A percentile compares a stretch with the other conserved stretches of the same genome.
phyloP scores from a whole-genome alignment of 2,888 invertebrate species.

The Plebejus argus region DNA sequence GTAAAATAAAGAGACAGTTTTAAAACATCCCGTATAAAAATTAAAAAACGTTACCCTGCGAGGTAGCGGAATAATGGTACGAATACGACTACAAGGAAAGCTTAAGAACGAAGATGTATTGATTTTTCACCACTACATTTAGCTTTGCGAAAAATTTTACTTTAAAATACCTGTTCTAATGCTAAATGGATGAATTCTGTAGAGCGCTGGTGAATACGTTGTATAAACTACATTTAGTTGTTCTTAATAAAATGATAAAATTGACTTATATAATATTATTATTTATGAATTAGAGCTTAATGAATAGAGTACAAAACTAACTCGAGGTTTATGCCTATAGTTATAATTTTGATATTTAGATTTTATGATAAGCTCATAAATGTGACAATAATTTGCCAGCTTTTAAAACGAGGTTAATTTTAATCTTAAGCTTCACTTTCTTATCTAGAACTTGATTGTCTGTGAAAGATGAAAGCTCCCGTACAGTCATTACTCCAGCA shows the following conservation, averaged over 20 bases:
- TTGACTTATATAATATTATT: neutral
- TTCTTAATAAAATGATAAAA: neutral
- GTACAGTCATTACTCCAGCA: slow-evolving; percentile 32
- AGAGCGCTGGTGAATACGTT: neutral
- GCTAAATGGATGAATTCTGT: slow-evolving; percentile 14
- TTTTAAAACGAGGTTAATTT: no score
- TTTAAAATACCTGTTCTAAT: slow-evolving; percentile 19
- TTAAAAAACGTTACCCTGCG: slow-evolving; percentile 40
- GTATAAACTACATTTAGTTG: neutral
- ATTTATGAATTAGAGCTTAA: neutral
- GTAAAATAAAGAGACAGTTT: neutral
- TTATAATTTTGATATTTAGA: no score
- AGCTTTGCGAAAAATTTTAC: slow-evolving; percentile 15
- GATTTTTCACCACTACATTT: slow-evolving; percentile 18
- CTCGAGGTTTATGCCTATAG: neutral
- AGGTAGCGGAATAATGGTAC: neutral
- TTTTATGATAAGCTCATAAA: neutral
- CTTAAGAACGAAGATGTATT: slow-evolving; percentile 32
- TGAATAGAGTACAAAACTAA: neutral
- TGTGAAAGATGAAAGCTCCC: neutral
- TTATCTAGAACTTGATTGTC: neutral
- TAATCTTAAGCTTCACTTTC: neutral
- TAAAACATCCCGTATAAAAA: neutral
- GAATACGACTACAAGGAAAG: slow-evolving; percentile 6
- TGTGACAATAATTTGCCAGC: neutral